phyloP scores from a whole-genome alignment of 1,140 invertebrate genomes.

The Eumeta japonica region DNA sequence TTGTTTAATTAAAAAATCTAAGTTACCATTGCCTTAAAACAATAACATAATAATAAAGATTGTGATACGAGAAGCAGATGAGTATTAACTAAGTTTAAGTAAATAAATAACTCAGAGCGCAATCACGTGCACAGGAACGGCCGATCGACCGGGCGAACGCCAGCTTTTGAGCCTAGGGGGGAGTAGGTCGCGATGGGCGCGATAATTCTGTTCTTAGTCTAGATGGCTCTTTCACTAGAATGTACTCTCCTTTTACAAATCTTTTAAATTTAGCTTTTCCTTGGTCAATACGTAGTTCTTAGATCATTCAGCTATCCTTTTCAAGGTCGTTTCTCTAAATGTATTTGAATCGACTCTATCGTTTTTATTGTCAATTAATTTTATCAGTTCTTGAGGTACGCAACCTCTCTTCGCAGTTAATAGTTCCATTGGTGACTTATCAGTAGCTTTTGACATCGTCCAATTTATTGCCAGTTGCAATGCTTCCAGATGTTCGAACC shows the following conservation, averaged over 20 bases:
- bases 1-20: too few relatives aligned
- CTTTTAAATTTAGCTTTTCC: conserved; percentile 1
- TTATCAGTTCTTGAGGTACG: conserved; percentile 1
- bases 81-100: too few relatives aligned
- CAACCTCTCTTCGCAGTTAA: not conserved
- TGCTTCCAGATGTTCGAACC: not conserved
- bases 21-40: too few relatives aligned
- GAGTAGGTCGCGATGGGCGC: too few relatives aligned
- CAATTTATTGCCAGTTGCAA: conserved; percentile 3
- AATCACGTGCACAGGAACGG: too few relatives aligned
- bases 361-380: not conserved
- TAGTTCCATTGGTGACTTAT: not conserved
- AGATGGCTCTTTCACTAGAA: not conserved
- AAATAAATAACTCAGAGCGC: too few relatives aligned
- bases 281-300: not conserved
- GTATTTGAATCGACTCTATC: not conserved
- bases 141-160: too few relatives aligned
- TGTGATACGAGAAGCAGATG: too few relatives aligned
- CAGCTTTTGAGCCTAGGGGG: too few relatives aligned
- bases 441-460: conserved; percentile 1
- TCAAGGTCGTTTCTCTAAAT: not conserved
- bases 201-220: conserved; percentile 1
- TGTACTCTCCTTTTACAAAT: conserved; percentile 3
- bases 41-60: too few relatives aligned
- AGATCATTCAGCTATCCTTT: conserved; percentile 2